These are phyloP conservation scores for Pluvialis apricaria DNA, from an alignment of 2,113 vertebrate species.

Conservation along the genomic window DNA sequence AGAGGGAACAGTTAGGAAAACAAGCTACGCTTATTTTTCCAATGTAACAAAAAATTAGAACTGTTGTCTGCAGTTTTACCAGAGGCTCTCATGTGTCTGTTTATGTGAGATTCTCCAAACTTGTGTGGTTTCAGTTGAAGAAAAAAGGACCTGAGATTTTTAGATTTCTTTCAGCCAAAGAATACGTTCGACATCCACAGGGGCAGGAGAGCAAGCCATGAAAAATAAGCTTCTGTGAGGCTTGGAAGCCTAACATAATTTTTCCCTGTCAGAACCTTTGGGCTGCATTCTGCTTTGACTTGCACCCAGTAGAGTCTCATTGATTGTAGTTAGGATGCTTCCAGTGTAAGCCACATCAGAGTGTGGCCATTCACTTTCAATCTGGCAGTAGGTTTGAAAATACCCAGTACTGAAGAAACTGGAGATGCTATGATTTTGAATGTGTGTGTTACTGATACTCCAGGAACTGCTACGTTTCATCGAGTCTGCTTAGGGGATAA, in stretches of 20 bases:
- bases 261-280: conserved; percentile 22
- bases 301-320: neutral
- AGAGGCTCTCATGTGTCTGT: conserved; percentile 43
- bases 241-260: conserved; percentile 26
- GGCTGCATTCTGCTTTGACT: neutral
- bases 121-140: conserved; percentile 52
- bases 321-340: neutral
- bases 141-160: neutral
- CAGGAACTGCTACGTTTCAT: conserved; percentile 31
- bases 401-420: neutral
- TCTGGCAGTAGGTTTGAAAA: neutral
- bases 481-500: neutral
- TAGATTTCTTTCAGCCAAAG: conserved; percentile 37
- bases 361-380: neutral
- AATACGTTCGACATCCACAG: conserved; percentile 21
- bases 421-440: neutral
- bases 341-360: neutral
- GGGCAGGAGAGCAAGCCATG: conserved; percentile 42
- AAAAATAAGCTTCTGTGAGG: conserved; percentile 63
- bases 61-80: conserved; percentile 46
- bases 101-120: conserved; percentile 50
- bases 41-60: conserved; percentile 12
- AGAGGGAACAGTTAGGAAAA: conserved; percentile 20
- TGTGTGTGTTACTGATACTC: conserved; percentile 1
- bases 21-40: conserved; percentile 23